Evolutionary conservation across 2,113 vertebrate genomes (phyloP), one percentile per base, ranked within the genome.

Genomic region (Syngnathus scovelli): DNA sequence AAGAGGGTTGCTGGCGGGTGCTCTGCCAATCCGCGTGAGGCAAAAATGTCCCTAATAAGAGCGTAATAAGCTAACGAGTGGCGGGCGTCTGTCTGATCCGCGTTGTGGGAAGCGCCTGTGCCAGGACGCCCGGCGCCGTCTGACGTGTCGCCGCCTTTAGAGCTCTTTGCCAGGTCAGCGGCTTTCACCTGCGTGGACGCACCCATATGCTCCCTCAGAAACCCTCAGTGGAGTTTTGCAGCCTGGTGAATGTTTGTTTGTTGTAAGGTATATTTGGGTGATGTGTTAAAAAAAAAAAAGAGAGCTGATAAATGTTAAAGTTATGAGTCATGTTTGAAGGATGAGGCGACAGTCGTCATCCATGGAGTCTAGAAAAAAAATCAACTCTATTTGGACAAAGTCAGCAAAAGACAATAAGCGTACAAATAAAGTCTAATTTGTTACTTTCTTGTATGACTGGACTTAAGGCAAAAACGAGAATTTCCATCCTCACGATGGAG

Each of bases 1-100:
- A 89, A 78, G 85, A 90, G 86, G 79, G 84, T 83, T 85, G 83
- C 80, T 85, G 82, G 82, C 78, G 68, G 61, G 61, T 78, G 86
- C 82, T 84, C 85, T 87, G 85, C 83, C 83, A 84, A 86, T 84
- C 87, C 86, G 89, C 86, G 85, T 86, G 75, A 81, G 77, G 85
- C 78, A 90, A 51, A 88, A 87, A 85, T 86, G 78, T 87, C 84
- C 81, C 83, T 90, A 89, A 90, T 89, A 90, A 90, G 87, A 89
- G 78, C 85, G 85, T 89, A 88, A 87, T 87, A 86, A 90, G 87
- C 86, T 89, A 89, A 87, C 61, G 79, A 78, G 81, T 71, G 78
- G 83, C 78, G 80, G 59, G 74, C 83, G 78, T 82, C 69, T 77
- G 83, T 88, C 85, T 88, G 87, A 86, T 87, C 78, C 76, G 65